These are phyloP conservation scores for Synergus umbraculus DNA, from an alignment of 2,888 invertebrate genomes.

Conservation along the genomic window DNA sequence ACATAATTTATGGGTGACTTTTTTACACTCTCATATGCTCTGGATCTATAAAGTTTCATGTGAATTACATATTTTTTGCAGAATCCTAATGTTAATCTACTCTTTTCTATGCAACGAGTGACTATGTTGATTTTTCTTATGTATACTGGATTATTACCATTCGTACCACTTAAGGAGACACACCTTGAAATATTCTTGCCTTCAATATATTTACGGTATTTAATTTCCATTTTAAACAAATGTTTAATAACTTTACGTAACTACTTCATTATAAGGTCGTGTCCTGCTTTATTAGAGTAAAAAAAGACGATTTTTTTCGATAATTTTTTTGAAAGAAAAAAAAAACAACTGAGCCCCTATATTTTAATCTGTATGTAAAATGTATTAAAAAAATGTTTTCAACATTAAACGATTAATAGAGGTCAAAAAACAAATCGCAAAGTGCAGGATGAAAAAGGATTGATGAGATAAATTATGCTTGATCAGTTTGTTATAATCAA, in stretches of 20 bases:
- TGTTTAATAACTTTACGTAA: not conserved
- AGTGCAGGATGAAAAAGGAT: too few relatives aligned
- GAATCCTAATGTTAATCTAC: slow-evolving; percentile 82
- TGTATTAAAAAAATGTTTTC: too few relatives aligned
- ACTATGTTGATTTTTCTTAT: slow-evolving; percentile 78
- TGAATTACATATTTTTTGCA: slow-evolving; percentile 69
- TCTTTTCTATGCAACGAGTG: slow-evolving; percentile 81
- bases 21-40: not conserved
- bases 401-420: too few relatives aligned
- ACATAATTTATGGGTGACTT: not conserved
- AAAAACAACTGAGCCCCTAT: too few relatives aligned
- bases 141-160: slow-evolving; percentile 83
- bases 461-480: too few relatives aligned
- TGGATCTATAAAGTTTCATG: slow-evolving; percentile 38
- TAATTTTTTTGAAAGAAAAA: too few relatives aligned
- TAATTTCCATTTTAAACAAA: not conserved
- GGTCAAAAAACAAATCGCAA: too few relatives aligned
- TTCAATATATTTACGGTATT: slow-evolving; percentile 77
- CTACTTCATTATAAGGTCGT: not conserved
- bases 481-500: too few relatives aligned
- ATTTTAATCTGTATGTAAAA: too few relatives aligned
- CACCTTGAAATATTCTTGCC: slow-evolving; percentile 83
- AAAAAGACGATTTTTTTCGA: too few relatives aligned
- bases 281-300: too few relatives aligned
- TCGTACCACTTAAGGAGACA: slow-evolving; percentile 82